These are phyloP conservation scores for Pogonomyrmex californicus DNA, from an alignment of 1,140 invertebrate genomes.

Conservation along the genomic window DNA sequence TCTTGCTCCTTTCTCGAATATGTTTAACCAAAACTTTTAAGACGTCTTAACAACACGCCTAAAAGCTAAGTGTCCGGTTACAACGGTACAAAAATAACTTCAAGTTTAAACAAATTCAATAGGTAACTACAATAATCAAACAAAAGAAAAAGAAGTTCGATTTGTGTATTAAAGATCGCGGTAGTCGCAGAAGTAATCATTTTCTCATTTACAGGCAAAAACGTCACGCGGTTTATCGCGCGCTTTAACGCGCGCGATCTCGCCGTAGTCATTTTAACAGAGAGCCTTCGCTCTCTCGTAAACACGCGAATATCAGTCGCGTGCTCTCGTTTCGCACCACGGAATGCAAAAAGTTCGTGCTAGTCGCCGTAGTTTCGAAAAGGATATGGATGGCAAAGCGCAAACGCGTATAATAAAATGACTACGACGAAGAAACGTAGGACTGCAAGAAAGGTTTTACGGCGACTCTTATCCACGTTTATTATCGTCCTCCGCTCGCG, in stretches of 20 bases:
- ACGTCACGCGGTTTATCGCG: background rate
- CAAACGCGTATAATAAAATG: conserved; percentile 45
- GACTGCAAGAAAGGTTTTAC: conserved; percentile 35
- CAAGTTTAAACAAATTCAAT: no score
- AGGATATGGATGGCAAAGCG: conserved; percentile 14
- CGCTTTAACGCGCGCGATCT: background rate
- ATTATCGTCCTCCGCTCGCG: conserved; percentile 50
- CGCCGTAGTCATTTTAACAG: background rate
- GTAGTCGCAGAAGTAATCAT: background rate
- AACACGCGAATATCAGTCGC: conserved; percentile 1
- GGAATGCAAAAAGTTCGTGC: conserved; percentile 3
- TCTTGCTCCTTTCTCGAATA: background rate
- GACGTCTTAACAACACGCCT: background rate
- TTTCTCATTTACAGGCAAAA: conserved; percentile 1
- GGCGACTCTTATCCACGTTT: conserved; percentile 47
- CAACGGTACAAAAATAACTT: no score
- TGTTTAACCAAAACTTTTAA: conserved; percentile 5
- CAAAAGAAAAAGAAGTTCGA: background rate
- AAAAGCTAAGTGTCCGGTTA: no score
- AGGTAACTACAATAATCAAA: background rate
- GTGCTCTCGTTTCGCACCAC: conserved; percentile 21
- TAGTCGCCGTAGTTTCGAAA: conserved; percentile 28
- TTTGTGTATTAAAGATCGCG: conserved; percentile 15
- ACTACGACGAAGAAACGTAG: conserved; percentile 19
- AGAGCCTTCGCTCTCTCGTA: background rate